Base-by-base conservation (phyloP, 2,797 vertebrate genomes). In the Hapalemur alaotrensis region DNA sequence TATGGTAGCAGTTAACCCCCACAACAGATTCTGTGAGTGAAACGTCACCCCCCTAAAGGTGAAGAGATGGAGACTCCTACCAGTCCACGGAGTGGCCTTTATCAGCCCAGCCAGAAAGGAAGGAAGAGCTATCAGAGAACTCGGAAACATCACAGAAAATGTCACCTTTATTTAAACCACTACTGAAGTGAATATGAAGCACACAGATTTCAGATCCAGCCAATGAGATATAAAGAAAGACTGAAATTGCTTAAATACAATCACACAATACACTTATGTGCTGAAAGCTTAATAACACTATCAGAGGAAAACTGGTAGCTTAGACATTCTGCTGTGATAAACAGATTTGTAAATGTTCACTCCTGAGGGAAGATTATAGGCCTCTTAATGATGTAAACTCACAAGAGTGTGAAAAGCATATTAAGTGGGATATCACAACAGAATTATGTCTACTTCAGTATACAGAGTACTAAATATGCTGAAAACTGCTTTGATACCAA, bases 261-360 rank as follows among this genome's bases (percentile, higher is more conserved):
- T 70, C 63, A 78, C 85, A 85, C 4, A 76, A 38, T 50, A 83
- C 72, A 78, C 7, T 43, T 86, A 81, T 3, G 48, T 78, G 57
- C 32, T 65, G 48, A 67, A 86, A 92, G 23, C n/a, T 57, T 81
- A 72, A 65, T 75, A 93, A 96, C 17, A 59, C 35, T 93, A 73
- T 13, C n/a, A 63, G 38, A 43, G 48, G 61, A 32, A 52, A 75
- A 78, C 43, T 43, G 30, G 20, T 50, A 59, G 90, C 50, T 30
- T 20, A 41, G 72, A 85, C 73, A 93, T 10, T 88, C 17, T 93
- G 35, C 72, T 89, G 22, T 48, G 84, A 85, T 76, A n/a, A 70
- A 59, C 0, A 73, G 9, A 83, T 83, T 75, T 83, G 73, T 61
- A 38, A 61, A 46, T 41, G 17, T 46, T 73, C 32, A 35, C 15